Evolutionary conservation across 2,888 invertebrate species (phyloP).

Genomic region (Drosophila macrospina): DNA sequence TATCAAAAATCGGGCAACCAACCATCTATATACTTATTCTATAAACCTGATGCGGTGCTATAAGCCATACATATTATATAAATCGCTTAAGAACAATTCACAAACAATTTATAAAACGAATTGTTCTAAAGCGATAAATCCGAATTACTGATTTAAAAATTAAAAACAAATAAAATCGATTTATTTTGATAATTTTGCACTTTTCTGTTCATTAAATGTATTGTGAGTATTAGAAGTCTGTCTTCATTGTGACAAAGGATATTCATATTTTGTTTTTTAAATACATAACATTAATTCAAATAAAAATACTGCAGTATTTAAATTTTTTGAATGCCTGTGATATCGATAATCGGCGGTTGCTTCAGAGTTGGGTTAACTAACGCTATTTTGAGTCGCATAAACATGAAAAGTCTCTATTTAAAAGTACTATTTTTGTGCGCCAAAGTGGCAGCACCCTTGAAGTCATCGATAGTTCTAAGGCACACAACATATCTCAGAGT

Average conservation of each 20-base stretch:
- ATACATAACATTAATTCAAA: slow-evolving; percentile 28
- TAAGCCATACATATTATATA: slow-evolving; percentile 39
- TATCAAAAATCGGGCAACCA: slow-evolving; percentile 31
- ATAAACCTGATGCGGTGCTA: slow-evolving; percentile 56
- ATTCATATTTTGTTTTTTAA: slow-evolving; percentile 32
- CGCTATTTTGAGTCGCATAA: background rate
- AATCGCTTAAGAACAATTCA: slow-evolving; percentile 31
- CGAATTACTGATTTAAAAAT: slow-evolving; percentile 31
- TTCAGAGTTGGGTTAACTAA: too few species aligned
- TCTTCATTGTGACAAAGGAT: slow-evolving; percentile 22
- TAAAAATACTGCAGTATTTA: slow-evolving; percentile 1
- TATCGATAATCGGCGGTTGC: too few species aligned
- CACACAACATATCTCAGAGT: background rate
- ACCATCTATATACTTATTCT: slow-evolving; percentile 27
- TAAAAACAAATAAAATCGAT: slow-evolving; percentile 20
- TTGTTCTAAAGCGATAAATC: slow-evolving; percentile 36
- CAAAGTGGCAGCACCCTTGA: background rate
- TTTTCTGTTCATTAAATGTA: slow-evolving; percentile 14
- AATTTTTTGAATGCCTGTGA: background rate
- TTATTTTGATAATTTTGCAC: slow-evolving; percentile 37
- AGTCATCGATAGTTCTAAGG: slow-evolving; percentile 1
- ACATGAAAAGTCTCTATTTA: too few species aligned
- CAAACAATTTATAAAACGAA: slow-evolving; percentile 19
- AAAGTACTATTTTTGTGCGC: background rate
- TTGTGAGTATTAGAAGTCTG: slow-evolving; percentile 27